Percentiles rank a stretch among this genome's conserved stretches.
Evolutionary conservation across 1,140 invertebrate genomes (phyloP).

Genomic region (Drosophila athabasca): DNA sequence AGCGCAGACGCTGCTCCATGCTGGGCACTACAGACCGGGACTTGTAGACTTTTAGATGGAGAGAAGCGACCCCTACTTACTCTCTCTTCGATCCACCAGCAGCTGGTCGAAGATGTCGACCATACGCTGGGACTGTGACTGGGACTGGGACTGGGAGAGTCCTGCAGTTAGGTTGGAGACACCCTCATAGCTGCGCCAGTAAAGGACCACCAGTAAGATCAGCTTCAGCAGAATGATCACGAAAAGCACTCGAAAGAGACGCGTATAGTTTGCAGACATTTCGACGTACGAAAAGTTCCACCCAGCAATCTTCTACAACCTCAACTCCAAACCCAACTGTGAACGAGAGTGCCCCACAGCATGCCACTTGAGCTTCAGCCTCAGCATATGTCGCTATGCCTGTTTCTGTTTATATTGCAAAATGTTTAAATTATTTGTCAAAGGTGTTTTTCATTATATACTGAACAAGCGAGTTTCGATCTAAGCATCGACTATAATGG

Average conservation of each 20-base stretch:
- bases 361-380: too few species aligned
- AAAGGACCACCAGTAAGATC: slow-evolving; percentile 39
- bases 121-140: background rate
- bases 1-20: slow-evolving; percentile 37
- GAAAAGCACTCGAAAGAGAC: slow-evolving; percentile 47
- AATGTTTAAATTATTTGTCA: too few species aligned
- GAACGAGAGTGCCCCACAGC: too few species aligned
- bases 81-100: slow-evolving; percentile 41
- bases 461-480: too few species aligned
- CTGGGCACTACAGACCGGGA: slow-evolving; percentile 23
- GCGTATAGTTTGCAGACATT: slow-evolving; percentile 46
- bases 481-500: too few species aligned
- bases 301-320: background rate
- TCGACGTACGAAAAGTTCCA: background rate
- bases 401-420: too few species aligned
- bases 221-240: slow-evolving; percentile 53
- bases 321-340: too few species aligned
- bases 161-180: background rate
- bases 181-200: slow-evolving; percentile 18
- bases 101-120: slow-evolving; percentile 45
- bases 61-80: slow-evolving; percentile 15
- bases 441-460: too few species aligned
- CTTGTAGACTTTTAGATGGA: background rate
- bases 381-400: background rate
- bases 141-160: too few species aligned